Conservation (phyloP, 2,113 vertebrate genomes). For the Orycteropus afer region DNA sequence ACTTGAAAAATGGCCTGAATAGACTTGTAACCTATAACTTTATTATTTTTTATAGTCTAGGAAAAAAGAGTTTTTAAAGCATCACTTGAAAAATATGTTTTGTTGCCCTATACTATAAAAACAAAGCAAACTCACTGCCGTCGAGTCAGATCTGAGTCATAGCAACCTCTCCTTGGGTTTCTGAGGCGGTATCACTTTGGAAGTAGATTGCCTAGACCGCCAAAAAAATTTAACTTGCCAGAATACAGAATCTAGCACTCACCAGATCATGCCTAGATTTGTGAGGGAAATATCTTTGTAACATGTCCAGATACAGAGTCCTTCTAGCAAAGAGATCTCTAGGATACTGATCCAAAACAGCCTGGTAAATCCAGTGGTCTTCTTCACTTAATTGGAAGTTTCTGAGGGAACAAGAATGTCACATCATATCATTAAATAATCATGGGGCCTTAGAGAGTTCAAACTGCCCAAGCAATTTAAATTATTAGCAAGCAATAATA, state of each 20-base stretch:
- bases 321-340: constrained; percentile 87
- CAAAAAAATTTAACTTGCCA: neutral
- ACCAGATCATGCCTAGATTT: constrained; percentile 92
- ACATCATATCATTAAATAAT: neutral
- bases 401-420: constrained; percentile 82
- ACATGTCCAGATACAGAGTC: constrained; percentile 90
- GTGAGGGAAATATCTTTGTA: constrained; percentile 91
- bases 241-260: constrained; percentile 75
- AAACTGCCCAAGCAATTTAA: constrained; percentile 7
- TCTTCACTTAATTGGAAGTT: constrained; percentile 88
- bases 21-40: neutral
- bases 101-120: neutral
- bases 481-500: neutral
- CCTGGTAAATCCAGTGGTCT: constrained; percentile 90
- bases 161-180: too few species aligned
- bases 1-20: neutral
- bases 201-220: too few species aligned
- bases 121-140: too few species aligned
- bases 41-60: neutral
- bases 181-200: too few species aligned
- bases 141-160: too few species aligned
- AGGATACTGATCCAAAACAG: constrained; percentile 89
- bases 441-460: neutral
- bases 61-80: neutral
- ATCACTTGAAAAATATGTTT: neutral